Percentiles rank a stretch among this genome's conserved stretches.
Evolutionary conservation across 2,113 vertebrate species (phyloP).

Genomic region (Pollimyrus isidori): DNA sequence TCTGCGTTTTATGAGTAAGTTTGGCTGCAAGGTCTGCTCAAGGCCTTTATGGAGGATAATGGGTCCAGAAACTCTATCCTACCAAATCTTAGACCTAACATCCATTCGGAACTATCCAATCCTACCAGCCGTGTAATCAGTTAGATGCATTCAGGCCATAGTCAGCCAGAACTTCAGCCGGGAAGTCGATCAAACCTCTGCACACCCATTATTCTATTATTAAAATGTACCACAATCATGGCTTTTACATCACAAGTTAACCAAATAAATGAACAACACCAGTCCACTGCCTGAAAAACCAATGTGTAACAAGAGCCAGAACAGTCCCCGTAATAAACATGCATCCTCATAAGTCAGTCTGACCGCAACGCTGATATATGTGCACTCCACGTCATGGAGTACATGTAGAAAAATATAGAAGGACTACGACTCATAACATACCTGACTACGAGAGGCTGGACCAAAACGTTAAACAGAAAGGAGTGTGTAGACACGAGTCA

Average conservation of each 20-base stretch:
- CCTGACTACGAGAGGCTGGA: background rate
- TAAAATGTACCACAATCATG: background rate
- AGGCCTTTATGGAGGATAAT: background rate
- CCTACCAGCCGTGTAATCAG: constrained; percentile 60
- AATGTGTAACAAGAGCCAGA: background rate
- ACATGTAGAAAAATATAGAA: background rate
- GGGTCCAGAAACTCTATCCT: background rate
- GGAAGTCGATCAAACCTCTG: constrained; percentile 38
- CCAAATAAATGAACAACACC: background rate
- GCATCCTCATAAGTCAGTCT: background rate
- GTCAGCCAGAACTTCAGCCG: constrained; percentile 47
- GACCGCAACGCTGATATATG: background rate
- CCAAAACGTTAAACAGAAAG: background rate
- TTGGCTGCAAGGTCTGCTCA: background rate
- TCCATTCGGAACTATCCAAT: constrained; percentile 32
- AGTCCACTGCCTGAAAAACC: background rate
- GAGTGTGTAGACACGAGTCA: background rate
- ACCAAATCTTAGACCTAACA: background rate
- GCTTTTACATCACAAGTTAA: background rate
- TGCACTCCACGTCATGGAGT: background rate
- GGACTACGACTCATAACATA: background rate
- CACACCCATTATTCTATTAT: constrained; percentile 17
- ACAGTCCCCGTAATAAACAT: background rate
- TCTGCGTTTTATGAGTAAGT: background rate
- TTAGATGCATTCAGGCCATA: constrained; percentile 56